Evolutionary conservation across 2,113 vertebrate species (phyloP).

Genomic region (Bolborhynchus lineola): DNA sequence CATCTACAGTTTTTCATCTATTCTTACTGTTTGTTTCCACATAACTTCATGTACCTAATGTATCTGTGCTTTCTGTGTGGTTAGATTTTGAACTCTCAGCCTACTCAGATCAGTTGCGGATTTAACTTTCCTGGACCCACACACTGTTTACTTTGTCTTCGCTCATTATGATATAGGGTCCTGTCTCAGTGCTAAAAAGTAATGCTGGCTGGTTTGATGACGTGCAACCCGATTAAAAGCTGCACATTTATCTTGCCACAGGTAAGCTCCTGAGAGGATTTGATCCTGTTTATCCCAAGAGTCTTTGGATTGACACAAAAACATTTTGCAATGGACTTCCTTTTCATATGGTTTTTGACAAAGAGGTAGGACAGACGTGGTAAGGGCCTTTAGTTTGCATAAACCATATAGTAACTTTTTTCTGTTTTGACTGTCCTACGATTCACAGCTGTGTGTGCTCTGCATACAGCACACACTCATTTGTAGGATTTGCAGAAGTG

Average conservation of each 20-base stretch:
- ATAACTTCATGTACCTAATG: background rate
- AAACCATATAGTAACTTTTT: background rate
- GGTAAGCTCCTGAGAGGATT: conserved; percentile 78
- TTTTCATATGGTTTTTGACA: conserved; percentile 82
- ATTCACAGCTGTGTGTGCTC: background rate
- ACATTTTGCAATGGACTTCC: conserved; percentile 82
- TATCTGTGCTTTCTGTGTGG: background rate
- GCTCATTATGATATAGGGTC: background rate
- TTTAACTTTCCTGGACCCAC: background rate
- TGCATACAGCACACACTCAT: background rate
- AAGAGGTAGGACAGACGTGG: conserved; percentile 70
- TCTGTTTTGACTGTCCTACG: background rate
- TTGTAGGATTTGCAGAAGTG: background rate
- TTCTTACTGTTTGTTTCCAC: background rate
- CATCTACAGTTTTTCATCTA: background rate
- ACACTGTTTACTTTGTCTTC: background rate
- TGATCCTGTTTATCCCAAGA: conserved; percentile 76
- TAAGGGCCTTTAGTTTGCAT: background rate
- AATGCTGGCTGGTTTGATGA: background rate
- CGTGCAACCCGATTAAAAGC: background rate
- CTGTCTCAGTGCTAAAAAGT: background rate
- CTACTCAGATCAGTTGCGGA: background rate
- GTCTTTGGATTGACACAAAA: conserved; percentile 77
- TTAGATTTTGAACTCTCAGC: background rate
- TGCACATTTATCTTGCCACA: background rate